phyloP scores from a whole-genome alignment of 2,888 invertebrate genomes.

The Eupithecia subfuscata region DNA sequence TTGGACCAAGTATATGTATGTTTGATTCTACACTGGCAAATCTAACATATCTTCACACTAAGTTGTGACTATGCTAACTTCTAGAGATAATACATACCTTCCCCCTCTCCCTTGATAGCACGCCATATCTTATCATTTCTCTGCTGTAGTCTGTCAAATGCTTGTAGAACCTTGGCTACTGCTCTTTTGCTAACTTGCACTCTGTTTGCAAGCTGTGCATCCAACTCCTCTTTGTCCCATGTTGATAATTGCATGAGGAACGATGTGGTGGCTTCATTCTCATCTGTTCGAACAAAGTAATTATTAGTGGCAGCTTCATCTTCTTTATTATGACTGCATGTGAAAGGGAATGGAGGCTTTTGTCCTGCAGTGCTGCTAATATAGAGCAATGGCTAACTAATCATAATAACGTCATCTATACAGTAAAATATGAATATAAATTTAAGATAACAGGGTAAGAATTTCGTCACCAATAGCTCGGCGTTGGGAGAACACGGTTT shows the following conservation, averaged over 20 bases:
- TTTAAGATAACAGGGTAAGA: background rate
- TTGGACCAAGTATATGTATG: background rate
- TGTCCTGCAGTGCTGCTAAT: background rate
- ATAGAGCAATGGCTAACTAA: background rate
- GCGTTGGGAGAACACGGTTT: background rate
- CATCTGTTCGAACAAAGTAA: slow-evolving; percentile 84
- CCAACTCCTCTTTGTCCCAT: slow-evolving; percentile 98
- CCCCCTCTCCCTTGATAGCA: slow-evolving; percentile 92
- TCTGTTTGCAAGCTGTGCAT: slow-evolving; percentile 96
- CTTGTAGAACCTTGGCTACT: slow-evolving; percentile 98
- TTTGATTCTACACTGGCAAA: background rate
- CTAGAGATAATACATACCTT: slow-evolving; percentile 71
- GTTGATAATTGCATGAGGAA: slow-evolving; percentile 97
- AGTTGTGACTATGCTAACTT: background rate
- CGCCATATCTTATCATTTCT: slow-evolving; percentile 97
- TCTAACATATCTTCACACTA: background rate
- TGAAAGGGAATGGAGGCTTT: background rate
- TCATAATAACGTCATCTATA: background rate
- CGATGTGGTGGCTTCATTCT: slow-evolving; percentile 97
- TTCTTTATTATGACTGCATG: background rate
- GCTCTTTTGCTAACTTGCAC: slow-evolving; percentile 98
- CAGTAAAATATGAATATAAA: background rate
- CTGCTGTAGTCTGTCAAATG: slow-evolving; percentile 97
- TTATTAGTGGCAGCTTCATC: background rate
- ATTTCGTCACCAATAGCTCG: background rate